These are phyloP conservation scores for Melozone crissalis DNA, from an alignment of 2,113 vertebrate genomes.

Conservation along the genomic window DNA sequence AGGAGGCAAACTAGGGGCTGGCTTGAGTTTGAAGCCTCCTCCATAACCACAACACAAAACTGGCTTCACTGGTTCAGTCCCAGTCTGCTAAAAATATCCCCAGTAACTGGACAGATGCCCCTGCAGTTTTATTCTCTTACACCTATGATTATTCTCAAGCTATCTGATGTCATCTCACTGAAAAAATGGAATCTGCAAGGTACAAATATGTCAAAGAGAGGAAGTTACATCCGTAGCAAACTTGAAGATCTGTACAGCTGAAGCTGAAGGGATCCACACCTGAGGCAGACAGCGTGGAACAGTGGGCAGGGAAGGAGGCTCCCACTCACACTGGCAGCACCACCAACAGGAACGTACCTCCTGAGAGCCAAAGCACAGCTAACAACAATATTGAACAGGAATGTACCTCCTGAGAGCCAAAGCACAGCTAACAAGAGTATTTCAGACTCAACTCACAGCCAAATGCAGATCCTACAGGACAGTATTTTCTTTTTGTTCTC, in stretches of 20 bases:
- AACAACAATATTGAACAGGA: too few relatives aligned
- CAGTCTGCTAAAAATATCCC: not conserved
- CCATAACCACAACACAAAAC: not conserved
- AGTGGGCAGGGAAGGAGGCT: not conserved
- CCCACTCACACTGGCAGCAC: accelerated
- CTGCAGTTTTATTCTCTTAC: not conserved
- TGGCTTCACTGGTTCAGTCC: not conserved
- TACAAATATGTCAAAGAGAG: not conserved
- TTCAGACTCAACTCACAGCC: not conserved
- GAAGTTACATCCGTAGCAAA: not conserved
- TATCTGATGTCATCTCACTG: not conserved
- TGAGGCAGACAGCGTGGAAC: not conserved
- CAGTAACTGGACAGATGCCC: not conserved
- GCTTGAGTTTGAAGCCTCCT: not conserved
- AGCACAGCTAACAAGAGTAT: not conserved
- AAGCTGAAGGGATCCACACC: not conserved
- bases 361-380: not conserved
- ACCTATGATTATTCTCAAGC: not conserved
- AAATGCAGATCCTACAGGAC: not conserved
- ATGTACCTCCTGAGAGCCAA: not conserved
- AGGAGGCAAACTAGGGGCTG: not conserved
- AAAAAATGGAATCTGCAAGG: not conserved
- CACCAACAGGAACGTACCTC: not conserved
- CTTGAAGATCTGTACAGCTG: accelerated
- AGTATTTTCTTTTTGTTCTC: not conserved